Base-by-base conservation (phyloP, 2,797 vertebrate genomes). In the Sebastes hopkinsi region DNA sequence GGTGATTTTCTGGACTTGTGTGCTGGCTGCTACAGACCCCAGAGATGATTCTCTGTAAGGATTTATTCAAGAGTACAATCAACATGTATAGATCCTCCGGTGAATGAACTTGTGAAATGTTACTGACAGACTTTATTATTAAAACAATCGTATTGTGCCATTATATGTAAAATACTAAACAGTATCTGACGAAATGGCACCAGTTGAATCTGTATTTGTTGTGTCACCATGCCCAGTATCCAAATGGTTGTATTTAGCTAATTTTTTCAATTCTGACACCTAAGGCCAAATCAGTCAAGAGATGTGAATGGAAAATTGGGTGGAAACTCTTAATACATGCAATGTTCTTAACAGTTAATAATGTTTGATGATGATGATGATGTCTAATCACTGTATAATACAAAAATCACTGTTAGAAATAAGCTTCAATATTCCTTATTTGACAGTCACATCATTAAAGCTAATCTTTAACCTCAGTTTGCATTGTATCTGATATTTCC, bases 401-500 rank as follows among this genome's bases (percentile, higher is more conserved):
- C 29, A 60, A 23, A 73, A 55, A 38, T 72, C 30, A 14, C 62
- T 79, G 70, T 84, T 84, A 64, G 25, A 77, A 76, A 60, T 23
- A 36, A 29, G 50, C 6, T 23, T 46, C n/a, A n/a, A 12, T 68
- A 10, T 75, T 58, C 71, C 30, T 20, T 52, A 67, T 77, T 75
- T 78, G 29, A 69, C 56, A 52, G 60, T 42, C 59, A 12, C 25
- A 58, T 69, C 20, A 87, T 86, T 87, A 87, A 91, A 92, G 60
- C 10, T 79, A 52, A 80, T 77, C 8, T 81, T 79, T 87, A 85
- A 81, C 30, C 74, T 75, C 46, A 56, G 20, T 61, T 73, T 81
- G 25, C 11, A 8, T 66, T 46, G 1, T 23, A 32, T 77, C 36
- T 72, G 11, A 52, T 67, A 29, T 80, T 79, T 85, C n/a, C 55